phyloP scores from a whole-genome alignment of 2,113 vertebrate genomes.

The Peucedramus taeniatus region DNA sequence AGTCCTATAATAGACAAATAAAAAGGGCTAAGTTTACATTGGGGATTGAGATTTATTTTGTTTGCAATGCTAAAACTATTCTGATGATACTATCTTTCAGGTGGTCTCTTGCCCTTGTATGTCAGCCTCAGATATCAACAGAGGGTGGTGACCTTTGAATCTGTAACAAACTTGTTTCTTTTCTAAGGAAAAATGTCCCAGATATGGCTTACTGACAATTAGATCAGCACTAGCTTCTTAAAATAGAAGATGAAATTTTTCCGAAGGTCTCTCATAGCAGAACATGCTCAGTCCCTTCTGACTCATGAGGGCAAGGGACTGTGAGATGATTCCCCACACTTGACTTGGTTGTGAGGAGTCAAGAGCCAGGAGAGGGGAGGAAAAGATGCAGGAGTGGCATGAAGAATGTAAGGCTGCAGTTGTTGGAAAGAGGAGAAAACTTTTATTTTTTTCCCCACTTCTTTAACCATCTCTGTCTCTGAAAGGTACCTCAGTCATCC shows the following conservation, averaged over 20 bases:
- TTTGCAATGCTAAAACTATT: neutral
- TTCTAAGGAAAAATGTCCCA: neutral
- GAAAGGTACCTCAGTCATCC: neutral
- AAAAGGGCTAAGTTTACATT: neutral
- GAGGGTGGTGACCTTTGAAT: neutral
- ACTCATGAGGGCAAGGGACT: neutral
- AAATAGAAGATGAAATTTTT: neutral
- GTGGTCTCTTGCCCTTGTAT: neutral
- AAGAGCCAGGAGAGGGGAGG: neutral
- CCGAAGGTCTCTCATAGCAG: rapidly evolving
- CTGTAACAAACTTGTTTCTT: neutral
- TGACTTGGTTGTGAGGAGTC: neutral
- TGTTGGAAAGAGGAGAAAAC: neutral
- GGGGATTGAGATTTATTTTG: neutral
- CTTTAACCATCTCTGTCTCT: neutral
- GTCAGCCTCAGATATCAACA: neutral
- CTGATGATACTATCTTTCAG: neutral
- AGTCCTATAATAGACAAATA: neutral
- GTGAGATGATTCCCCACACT: rapidly evolving
- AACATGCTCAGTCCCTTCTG: neutral
- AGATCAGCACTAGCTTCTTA: neutral
- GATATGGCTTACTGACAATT: neutral
- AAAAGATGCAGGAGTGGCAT: neutral
- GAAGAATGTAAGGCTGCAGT: neutral
- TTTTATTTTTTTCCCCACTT: rapidly evolving